Evolutionary conservation across 1,140 invertebrate species (phyloP).

Genomic region (Cherax destructor): DNA sequence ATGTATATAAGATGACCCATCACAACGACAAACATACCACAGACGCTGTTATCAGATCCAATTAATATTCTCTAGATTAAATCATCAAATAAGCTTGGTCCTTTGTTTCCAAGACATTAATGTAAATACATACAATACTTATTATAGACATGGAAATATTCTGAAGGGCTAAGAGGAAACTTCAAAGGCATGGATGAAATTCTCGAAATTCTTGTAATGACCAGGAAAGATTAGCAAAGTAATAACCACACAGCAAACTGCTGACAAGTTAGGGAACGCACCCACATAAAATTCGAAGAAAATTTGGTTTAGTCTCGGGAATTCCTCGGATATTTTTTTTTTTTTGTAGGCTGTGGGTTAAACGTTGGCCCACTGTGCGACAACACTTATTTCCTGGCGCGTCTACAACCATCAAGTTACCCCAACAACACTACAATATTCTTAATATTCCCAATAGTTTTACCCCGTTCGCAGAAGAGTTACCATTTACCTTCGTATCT

Average conservation of each 20-base stretch:
- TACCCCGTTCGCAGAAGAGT: background rate
- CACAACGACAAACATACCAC: too few species aligned
- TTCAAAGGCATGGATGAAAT: background rate
- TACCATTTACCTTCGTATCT: background rate
- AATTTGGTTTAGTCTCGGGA: background rate
- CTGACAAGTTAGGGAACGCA: background rate
- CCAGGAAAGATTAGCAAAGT: background rate
- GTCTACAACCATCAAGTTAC: constrained; percentile 14
- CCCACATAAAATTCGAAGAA: background rate
- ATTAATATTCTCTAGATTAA: too few species aligned
- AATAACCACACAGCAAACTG: background rate
- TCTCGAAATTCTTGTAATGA: background rate
- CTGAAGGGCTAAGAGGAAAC: background rate
- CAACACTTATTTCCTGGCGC: constrained; percentile 38
- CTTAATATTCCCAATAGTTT: background rate
- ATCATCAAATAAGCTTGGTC: too few species aligned
- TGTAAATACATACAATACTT: too few species aligned
- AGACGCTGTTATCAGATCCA: too few species aligned
- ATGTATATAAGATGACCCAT: too few species aligned
- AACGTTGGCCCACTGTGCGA: background rate
- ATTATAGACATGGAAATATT: background rate
- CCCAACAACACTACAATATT: background rate
- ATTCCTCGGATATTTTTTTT: background rate
- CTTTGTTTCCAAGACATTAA: too few species aligned
- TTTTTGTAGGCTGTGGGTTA: background rate